Conservation (phyloP, 2,888 invertebrate genomes). For the Cantharis lateralis region DNA sequence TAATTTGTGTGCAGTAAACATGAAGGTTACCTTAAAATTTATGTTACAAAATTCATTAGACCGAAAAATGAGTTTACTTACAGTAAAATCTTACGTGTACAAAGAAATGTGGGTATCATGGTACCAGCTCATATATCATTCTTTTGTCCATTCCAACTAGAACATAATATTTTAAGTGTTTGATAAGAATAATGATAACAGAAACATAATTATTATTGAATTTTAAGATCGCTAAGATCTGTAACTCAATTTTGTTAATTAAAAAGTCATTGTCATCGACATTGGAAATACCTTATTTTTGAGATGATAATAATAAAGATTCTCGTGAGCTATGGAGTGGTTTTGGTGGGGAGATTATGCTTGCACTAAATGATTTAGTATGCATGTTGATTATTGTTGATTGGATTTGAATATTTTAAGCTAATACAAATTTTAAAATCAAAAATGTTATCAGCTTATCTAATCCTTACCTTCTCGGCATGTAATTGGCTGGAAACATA, state of each 20-base stretch:
- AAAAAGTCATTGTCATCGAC: background rate
- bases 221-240: background rate
- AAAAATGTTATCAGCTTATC: too few relatives aligned
- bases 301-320: background rate
- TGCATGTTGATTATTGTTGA: background rate
- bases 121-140: background rate
- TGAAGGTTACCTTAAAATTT: background rate
- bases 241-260: background rate
- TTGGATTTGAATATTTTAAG: too few relatives aligned
- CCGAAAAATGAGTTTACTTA: background rate
- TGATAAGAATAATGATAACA: background rate
- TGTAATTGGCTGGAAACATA: too few relatives aligned
- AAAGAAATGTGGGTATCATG: background rate
- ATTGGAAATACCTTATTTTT: background rate
- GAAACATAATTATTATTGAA: background rate
- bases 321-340: background rate
- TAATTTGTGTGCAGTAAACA: background rate
- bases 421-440: too few relatives aligned
- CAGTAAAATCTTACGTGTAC: background rate
- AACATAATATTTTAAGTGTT: background rate
- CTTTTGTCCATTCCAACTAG: too few relatives aligned
- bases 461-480: too few relatives aligned
- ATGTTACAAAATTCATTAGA: background rate
- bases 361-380: background rate
- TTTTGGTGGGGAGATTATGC: background rate